phyloP scores from a whole-genome alignment of 1,140 invertebrate species.

The Wiebesia pumilae region DNA sequence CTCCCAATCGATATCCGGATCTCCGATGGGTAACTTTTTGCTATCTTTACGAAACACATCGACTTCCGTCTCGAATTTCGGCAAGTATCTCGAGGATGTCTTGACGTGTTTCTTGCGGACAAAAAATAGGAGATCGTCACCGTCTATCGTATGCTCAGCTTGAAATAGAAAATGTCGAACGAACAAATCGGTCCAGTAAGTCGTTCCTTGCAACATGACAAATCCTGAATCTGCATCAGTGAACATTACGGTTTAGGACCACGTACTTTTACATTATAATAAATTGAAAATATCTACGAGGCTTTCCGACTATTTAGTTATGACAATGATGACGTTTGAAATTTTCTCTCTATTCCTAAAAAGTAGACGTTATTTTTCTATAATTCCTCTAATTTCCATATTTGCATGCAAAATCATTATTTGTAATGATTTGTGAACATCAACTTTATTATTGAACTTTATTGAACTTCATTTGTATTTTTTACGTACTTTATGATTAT shows the following conservation, averaged over 20 bases:
- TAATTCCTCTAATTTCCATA: too few species aligned
- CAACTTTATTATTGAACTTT: too few species aligned
- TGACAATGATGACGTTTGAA: too few species aligned
- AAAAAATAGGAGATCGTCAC: constrained; percentile 97
- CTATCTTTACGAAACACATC: constrained; percentile 98
- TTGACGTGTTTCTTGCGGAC: constrained; percentile 93
- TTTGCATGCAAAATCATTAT: too few species aligned
- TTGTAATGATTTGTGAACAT: too few species aligned
- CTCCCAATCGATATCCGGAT: constrained; percentile 98
- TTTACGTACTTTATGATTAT: too few species aligned
- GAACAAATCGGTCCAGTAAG: constrained; percentile 97
- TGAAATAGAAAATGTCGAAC: constrained; percentile 95
- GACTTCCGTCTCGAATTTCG: constrained; percentile 95
- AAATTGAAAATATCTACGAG: not conserved
- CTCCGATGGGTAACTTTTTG: constrained; percentile 94
- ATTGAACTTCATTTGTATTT: too few species aligned
- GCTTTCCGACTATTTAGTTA: too few species aligned
- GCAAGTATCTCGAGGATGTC: constrained; percentile 87
- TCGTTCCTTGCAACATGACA: constrained; percentile 92
- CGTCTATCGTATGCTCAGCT: constrained; percentile 87
- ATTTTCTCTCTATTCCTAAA: too few species aligned
- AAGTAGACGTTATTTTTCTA: too few species aligned
- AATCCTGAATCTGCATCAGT: constrained; percentile 85
- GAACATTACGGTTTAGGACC: not conserved
- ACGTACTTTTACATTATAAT: not conserved